These are phyloP conservation scores for Cariama cristata DNA, from an alignment of 2,113 vertebrate genomes.

Conservation along the genomic window DNA sequence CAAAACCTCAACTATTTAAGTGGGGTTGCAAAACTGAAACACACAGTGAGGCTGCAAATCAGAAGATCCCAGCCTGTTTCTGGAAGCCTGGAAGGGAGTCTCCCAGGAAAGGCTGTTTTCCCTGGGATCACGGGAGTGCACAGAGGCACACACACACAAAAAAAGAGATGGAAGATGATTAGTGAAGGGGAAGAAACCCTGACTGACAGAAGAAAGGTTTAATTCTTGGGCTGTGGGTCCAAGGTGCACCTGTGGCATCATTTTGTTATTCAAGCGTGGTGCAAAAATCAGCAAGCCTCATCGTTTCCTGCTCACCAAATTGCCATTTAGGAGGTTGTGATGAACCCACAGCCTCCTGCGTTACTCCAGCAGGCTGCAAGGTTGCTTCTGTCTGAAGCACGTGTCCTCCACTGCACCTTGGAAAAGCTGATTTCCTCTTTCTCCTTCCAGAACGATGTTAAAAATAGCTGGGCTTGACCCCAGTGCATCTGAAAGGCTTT, in stretches of 20 bases:
- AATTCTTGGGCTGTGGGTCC: neutral
- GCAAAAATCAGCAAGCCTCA: neutral
- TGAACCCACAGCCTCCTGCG: neutral
- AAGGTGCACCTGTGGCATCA: neutral
- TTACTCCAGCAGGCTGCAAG: neutral
- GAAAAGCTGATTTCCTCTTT: neutral
- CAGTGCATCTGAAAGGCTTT: neutral
- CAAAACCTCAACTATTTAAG: neutral
- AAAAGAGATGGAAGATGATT: neutral
- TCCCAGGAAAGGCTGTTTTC: neutral
- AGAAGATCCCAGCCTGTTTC: neutral
- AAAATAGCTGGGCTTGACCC: neutral
- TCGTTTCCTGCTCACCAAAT: neutral
- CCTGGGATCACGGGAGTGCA: neutral
- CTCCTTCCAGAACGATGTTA: neutral
- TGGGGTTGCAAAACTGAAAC: neutral
- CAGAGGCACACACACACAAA: neutral
- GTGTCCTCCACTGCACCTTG: fast-evolving
- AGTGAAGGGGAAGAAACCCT: neutral
- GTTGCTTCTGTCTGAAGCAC: neutral
- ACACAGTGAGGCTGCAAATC: neutral
- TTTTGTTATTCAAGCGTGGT: neutral
- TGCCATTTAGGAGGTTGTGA: neutral
- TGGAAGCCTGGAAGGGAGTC: neutral
- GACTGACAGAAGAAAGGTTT: neutral